Base-by-base conservation (phyloP, 2,797 vertebrate genomes). In the Tiaroga cobitis region DNA sequence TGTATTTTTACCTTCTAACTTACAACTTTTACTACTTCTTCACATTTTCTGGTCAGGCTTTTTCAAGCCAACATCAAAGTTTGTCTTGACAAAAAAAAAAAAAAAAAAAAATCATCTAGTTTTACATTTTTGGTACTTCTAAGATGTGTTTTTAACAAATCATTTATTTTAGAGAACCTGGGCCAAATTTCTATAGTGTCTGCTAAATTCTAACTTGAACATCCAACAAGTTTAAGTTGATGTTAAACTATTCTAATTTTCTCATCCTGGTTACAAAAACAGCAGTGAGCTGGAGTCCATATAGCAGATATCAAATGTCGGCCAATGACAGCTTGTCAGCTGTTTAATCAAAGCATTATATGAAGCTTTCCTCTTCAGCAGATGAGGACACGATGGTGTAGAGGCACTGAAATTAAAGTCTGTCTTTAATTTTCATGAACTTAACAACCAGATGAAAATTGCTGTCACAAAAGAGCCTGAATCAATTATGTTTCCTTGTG, bases 311-410 rank as follows among this genome's bases (percentile, higher is more conserved):
- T 69, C 61, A 80, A 29, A 70, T 51, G 41, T 59, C 19, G 32
- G 79, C 13, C 29, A 37, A 29, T n/a, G 43, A 73, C 10, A 72
- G 34, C 32, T 56, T 70, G 54, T 85, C 56, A 43, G 46, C 67
- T 67, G 37, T 69, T 63, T 87, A 85, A 82, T 87, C 70, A 85
- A 85, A 80, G 77, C 21, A 21, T 49, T 87, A 85, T 49, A 82
- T 79, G 74, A 78, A 78, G 61, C 70, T 54, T 43, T 80, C 26
- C 26, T 49, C 74, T 49, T 51, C 15, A 19, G 59, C 74, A 79
- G 80, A 81, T 85, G 49, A 75, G 54, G 5, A 76, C 49, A 29
- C 29, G 18, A 24, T 41, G 49, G 16, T 18, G 49, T 41, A 73
- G 56, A 61, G 59, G 34, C 41, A 51, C n/a, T 37, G 13, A 76